Evolutionary conservation across 2,888 invertebrate genomes (phyloP), one percentile per base, ranked within the genome.

Genomic region (Furcula furcula): DNA sequence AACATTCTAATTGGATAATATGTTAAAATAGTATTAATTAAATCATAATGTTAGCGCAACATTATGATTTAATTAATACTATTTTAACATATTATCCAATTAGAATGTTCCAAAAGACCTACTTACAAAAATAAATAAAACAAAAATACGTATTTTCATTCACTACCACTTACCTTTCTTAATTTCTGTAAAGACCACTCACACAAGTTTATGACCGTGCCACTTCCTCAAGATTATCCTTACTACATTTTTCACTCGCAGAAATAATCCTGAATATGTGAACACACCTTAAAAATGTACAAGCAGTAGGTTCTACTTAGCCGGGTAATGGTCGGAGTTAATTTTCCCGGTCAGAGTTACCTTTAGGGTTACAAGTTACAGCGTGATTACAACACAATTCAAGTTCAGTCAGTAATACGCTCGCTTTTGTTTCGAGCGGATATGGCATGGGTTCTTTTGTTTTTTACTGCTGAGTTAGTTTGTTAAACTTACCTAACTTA

Each of bases 331-430:
- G 70, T 66, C 50, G 65, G 58, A 76, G 78, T 74, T 79, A 82
- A 82, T 82, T 81, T 76, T 74, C 77, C 74, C 71, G 74, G 74
- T 74, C 72, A 70, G 59, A 64, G 70, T 75, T 65, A 63, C 64
- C 50, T 62, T 39, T 61, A 65, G 68, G 67, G 70, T 59, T 59
- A 64, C n/a, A n/a, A n/a, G n/a, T n/a, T n/a, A n/a, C n/a, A n/a
- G n/a, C n/a, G n/a, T n/a, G n/a, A n/a, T n/a, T n/a, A n/a, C 75
- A 75, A 70, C 59, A 65, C 63, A 41, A 45, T 56, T 49, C 36
- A 36, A 44, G 40, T 43, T 40, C 33, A 39, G 44, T 52, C 44
- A 37, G 42, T 47, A 36, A 15, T 10, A 34, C 45, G 34, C 31
- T 37, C 36, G 38, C 35, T 46, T 39, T 28, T 39, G 14, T 34